These are phyloP conservation scores for Palaemon carinicauda DNA, from an alignment of 1,140 invertebrate species.

Conservation along the genomic window DNA sequence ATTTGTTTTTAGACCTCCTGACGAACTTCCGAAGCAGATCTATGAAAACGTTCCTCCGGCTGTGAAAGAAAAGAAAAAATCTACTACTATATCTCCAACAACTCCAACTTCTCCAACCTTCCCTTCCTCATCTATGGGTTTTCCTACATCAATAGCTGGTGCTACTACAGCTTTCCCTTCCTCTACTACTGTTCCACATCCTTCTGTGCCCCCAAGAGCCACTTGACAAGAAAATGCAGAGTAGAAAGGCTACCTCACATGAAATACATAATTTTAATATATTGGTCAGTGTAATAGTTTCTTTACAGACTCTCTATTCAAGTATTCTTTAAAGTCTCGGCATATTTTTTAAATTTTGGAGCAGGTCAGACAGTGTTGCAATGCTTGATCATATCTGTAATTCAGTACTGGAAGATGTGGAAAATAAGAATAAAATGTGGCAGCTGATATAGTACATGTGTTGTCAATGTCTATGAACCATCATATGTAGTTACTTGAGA, in stretches of 20 bases:
- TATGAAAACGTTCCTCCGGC: constrained; percentile 53
- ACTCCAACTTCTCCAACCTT: constrained; percentile 51
- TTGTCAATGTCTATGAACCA: too few relatives aligned
- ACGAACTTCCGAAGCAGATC: constrained; percentile 51
- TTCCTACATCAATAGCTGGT: neutral
- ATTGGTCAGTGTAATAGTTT: too few relatives aligned
- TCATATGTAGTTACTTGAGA: too few relatives aligned
- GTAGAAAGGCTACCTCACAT: constrained; percentile 25
- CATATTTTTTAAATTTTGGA: neutral
- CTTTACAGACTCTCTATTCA: neutral
- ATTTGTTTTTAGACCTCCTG: constrained; percentile 41
- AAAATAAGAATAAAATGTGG: too few relatives aligned
- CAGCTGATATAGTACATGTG: too few relatives aligned
- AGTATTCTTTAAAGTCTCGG: neutral
- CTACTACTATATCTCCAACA: constrained; percentile 38
- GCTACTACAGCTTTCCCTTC: neutral
- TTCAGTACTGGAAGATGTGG: too few relatives aligned
- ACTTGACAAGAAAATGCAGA: constrained; percentile 45
- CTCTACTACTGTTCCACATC: constrained; percentile 32
- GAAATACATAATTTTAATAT: neutral
- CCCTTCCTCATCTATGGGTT: constrained; percentile 27
- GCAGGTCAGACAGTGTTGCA: neutral
- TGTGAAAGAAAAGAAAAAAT: constrained; percentile 56
- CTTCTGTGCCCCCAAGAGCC: constrained; percentile 42
- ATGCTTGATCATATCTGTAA: too few relatives aligned